These are phyloP conservation scores for Xestia rhomboidea DNA, from an alignment of 2,888 invertebrate species.

Conservation along the genomic window DNA sequence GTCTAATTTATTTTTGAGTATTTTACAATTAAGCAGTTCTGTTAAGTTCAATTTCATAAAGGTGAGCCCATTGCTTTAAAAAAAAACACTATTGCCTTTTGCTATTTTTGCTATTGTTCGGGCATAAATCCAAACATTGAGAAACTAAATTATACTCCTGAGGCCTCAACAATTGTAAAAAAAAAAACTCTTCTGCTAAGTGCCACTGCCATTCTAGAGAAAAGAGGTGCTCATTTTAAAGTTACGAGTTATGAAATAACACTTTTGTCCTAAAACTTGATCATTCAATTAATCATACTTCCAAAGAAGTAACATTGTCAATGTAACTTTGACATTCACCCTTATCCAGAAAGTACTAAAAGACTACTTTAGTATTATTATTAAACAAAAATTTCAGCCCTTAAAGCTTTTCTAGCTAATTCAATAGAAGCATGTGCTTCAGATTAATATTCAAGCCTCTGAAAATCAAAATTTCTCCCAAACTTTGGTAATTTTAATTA, in stretches of 20 bases:
- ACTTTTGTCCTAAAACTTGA: neutral
- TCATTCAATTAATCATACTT: conserved; percentile 9
- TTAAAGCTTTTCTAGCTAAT: conserved; percentile 16
- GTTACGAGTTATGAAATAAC: no score
- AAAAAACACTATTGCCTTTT: no score
- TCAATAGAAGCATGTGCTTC: neutral
- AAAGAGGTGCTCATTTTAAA: neutral
- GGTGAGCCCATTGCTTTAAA: no score
- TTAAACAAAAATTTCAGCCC: neutral
- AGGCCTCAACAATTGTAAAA: no score
- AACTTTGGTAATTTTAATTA: conserved; percentile 38
- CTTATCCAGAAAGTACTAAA: neutral
- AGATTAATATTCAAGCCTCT: conserved; percentile 26
- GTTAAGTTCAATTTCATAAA: no score
- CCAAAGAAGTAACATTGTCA: neutral
- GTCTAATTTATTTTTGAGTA: no score
- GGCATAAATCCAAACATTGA: no score
- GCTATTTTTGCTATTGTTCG: no score
- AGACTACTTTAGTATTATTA: conserved; percentile 1
- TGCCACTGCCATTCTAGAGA: neutral
- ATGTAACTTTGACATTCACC: neutral
- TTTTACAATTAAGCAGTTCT: no score
- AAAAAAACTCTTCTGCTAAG: no score
- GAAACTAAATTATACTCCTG: no score
- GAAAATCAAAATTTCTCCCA: neutral